A percentile compares a stretch with the other conserved stretches of the same genome.
phyloP scores from a whole-genome alignment of 2,888 invertebrate genomes.

The Thecophora atra region DNA sequence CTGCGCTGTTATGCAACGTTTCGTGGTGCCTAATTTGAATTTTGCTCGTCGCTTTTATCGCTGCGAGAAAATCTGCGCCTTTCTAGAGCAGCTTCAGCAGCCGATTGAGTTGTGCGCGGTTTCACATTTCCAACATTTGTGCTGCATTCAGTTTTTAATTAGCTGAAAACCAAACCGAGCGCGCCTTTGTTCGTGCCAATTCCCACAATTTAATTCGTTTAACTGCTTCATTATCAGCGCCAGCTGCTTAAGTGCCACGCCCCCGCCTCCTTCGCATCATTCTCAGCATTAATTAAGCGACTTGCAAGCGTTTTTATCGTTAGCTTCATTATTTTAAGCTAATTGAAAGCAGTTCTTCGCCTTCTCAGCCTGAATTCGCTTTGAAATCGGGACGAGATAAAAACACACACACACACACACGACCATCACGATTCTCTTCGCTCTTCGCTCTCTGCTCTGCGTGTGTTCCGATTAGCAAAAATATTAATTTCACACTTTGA shows the following conservation, averaged over 20 bases:
- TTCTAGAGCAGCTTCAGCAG: neutral
- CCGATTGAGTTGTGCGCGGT: slow-evolving; percentile 5
- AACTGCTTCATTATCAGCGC: slow-evolving; percentile 55
- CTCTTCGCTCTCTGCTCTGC: slow-evolving; percentile 8
- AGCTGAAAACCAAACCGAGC: slow-evolving; percentile 38
- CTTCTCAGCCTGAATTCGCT: slow-evolving; percentile 17
- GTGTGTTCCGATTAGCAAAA: slow-evolving; percentile 38
- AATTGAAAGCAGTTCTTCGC: neutral
- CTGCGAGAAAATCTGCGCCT: neutral
- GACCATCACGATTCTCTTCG: too few relatives aligned
- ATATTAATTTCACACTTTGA: slow-evolving; percentile 41
- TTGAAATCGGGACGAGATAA: slow-evolving; percentile 13
- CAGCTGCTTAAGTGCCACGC: neutral
- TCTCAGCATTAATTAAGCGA: slow-evolving; percentile 13
- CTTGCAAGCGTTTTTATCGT: slow-evolving; percentile 1
- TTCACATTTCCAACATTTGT: slow-evolving; percentile 37
- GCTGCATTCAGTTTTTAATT: slow-evolving; percentile 36
- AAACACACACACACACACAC: too few relatives aligned
- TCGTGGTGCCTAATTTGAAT: slow-evolving; percentile 44
- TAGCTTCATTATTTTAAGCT: neutral
- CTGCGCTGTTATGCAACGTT: slow-evolving; percentile 27
- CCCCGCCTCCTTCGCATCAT: neutral
- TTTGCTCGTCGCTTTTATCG: slow-evolving; percentile 20
- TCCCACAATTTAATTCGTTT: slow-evolving; percentile 61
- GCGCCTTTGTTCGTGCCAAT: slow-evolving; percentile 38